Evolutionary conservation across 2,888 invertebrate species (phyloP), one percentile per base, ranked within the genome.

Genomic region (Oligia latruncula): DNA sequence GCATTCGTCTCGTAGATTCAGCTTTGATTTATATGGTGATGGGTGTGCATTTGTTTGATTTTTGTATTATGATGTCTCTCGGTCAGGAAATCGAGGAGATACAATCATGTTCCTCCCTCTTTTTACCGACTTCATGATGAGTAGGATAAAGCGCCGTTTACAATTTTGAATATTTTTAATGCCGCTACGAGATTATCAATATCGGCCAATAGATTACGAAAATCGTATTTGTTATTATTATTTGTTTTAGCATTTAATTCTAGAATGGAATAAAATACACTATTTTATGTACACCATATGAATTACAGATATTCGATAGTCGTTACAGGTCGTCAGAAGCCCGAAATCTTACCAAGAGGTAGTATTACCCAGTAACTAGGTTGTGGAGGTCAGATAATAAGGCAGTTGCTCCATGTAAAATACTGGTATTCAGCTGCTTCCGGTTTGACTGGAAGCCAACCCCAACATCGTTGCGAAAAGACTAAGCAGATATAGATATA

Each of bases 1-100:
- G 87, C 90, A 91, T 91, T 90, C 91, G 92, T 91, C 91, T 90
- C 85, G 74, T 86, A 90, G 88, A 87, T 90, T 90, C 87, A 40
- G 74, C 71, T 88, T 83, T 89, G 89, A 89, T 90, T 89, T 86
- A 85, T 90, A 85, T 88, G 84, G 23, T 88, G 85, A 88, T 86
- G n/a, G 60, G 6, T 17, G n/a, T 20, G 46, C 74, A 70, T 80
- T 77, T 83, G 81, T 84, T 83, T 88, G 72, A 60, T 67, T 76
- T 74, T 71, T 71, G n/a, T 60, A 15, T 62, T 35, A 65, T 20
- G 46, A 40, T 5, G 46, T 20, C 0, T 20, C 35, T 64, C 15
- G 1, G 4, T 43, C 35, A 64, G 29, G 40, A 43, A 52, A 23
- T 15, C 8, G 3, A 40, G 2, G 6, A 23, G 20, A 72, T 20